Percentiles rank a stretch among this genome's conserved stretches.
Evolutionary conservation across 2,888 invertebrate species (phyloP).

Genomic region (Eulithis prunata): DNA sequence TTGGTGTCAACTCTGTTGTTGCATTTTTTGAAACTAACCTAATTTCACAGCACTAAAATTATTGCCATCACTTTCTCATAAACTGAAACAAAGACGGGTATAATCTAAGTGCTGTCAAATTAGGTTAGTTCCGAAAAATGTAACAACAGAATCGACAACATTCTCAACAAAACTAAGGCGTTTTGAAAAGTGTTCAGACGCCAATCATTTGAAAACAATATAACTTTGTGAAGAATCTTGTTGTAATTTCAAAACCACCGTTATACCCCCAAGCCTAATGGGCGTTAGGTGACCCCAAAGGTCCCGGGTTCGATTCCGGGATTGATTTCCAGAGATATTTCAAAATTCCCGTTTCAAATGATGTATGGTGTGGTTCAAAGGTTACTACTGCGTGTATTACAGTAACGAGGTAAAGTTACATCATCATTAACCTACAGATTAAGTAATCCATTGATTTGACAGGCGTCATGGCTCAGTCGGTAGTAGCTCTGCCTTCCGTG

Average conservation of each 20-base stretch:
- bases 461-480: no score
- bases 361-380: conserved; percentile 2
- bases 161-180: no score
- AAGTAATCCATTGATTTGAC: no score
- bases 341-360: conserved; percentile 20
- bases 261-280: conserved; percentile 22
- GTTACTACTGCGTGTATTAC: neutral
- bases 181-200: neutral
- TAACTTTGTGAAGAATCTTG: neutral
- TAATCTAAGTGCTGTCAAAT: no score
- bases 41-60: neutral
- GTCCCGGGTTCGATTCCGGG: conserved; percentile 25
- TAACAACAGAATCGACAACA: no score
- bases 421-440: no score
- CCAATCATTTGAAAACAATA: conserved; percentile 5
- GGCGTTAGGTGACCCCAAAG: conserved; percentile 20
- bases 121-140: no score
- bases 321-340: conserved; percentile 24
- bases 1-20: no score
- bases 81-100: no score
- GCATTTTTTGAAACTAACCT: no score
- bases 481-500: no score
- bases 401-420: neutral
- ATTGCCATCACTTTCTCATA: no score
- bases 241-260: conserved; percentile 1